Percentiles rank a stretch among this genome's conserved stretches.
These are phyloP conservation scores for Drosophila carrolli DNA, from an alignment of 1,140 invertebrate species.

Conservation along the genomic window DNA sequence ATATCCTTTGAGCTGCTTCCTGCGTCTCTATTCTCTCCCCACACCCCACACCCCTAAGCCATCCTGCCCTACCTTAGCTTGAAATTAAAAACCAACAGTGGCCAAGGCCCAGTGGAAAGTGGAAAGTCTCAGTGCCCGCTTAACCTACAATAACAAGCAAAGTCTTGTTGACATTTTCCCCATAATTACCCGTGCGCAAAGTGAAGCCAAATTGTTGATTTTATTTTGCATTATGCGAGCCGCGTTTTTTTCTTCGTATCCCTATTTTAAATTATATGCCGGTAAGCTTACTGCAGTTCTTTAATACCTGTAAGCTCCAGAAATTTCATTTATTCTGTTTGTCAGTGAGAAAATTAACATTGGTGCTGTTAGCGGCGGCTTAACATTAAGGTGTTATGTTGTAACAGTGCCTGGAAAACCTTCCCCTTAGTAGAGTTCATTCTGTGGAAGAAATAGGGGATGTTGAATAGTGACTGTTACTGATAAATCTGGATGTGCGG, in stretches of 20 bases:
- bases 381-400: neutral
- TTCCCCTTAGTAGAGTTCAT: conserved; percentile 57
- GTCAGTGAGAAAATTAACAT: conserved; percentile 7
- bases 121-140: conserved; percentile 61
- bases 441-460: conserved; percentile 48
- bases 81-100: conserved; percentile 83
- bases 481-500: too few species aligned
- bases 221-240: conserved; percentile 72
- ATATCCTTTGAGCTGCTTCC: conserved; percentile 73
- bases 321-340: conserved; percentile 42
- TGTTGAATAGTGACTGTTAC: too few species aligned
- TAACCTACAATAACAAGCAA: conserved; percentile 78
- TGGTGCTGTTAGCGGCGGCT: neutral
- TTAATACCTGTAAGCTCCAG: conserved; percentile 33
- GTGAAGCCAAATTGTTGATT: conserved; percentile 81
- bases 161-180: conserved; percentile 77
- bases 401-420: conserved; percentile 54
- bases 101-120: conserved; percentile 64
- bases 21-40: neutral
- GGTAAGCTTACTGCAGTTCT: conserved; percentile 28
- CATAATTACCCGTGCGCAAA: conserved; percentile 80
- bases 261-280: conserved; percentile 32
- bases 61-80: conserved; percentile 35
- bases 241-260: conserved; percentile 18
- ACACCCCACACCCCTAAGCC: conserved; percentile 1